Conservation (phyloP, 2,888 invertebrate genomes). For the Agrypnus murinus region DNA sequence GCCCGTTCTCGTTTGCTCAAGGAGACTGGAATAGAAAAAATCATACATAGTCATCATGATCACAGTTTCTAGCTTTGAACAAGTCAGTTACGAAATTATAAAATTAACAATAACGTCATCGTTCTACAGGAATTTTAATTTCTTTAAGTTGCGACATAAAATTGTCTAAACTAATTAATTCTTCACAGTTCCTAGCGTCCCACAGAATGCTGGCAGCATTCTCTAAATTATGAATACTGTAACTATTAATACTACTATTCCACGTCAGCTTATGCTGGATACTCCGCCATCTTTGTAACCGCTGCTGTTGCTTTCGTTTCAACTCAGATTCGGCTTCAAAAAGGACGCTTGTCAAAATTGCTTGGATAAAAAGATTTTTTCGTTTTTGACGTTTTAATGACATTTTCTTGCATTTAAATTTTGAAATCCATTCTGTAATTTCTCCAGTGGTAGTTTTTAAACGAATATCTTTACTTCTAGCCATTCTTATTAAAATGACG, state of each 20-base stretch:
- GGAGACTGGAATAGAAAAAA: slow-evolving; percentile 70
- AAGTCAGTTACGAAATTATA: background rate
- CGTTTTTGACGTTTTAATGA: slow-evolving; percentile 75
- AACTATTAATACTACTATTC: no score
- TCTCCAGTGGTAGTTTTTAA: slow-evolving; percentile 74
- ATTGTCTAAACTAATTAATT: slow-evolving; percentile 78
- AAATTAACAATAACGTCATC: slow-evolving; percentile 62
- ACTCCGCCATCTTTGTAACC: slow-evolving; percentile 75
- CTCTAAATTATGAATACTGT: slow-evolving; percentile 32
- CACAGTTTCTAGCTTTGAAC: slow-evolving; percentile 60
- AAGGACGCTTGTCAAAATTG: slow-evolving; percentile 77
- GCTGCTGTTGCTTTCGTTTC: slow-evolving; percentile 76
- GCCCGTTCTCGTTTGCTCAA: slow-evolving; percentile 57
- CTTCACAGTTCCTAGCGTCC: slow-evolving; percentile 69
- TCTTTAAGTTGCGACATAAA: slow-evolving; percentile 79
- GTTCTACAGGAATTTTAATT: slow-evolving; percentile 72
- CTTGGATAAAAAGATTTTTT: slow-evolving; percentile 78
- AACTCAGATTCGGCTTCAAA: slow-evolving; percentile 77
- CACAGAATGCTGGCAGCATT: slow-evolving; percentile 49
- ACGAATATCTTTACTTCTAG: slow-evolving; percentile 41
- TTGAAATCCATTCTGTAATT: slow-evolving; percentile 78
- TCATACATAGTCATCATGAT: slow-evolving; percentile 67
- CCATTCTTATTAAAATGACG: slow-evolving; percentile 55
- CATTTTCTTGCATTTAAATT: slow-evolving; percentile 77
- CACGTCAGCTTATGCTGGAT: slow-evolving; percentile 59